These are phyloP conservation scores for Ligdia adustata DNA, from an alignment of 2,888 invertebrate species.

Conservation along the genomic window DNA sequence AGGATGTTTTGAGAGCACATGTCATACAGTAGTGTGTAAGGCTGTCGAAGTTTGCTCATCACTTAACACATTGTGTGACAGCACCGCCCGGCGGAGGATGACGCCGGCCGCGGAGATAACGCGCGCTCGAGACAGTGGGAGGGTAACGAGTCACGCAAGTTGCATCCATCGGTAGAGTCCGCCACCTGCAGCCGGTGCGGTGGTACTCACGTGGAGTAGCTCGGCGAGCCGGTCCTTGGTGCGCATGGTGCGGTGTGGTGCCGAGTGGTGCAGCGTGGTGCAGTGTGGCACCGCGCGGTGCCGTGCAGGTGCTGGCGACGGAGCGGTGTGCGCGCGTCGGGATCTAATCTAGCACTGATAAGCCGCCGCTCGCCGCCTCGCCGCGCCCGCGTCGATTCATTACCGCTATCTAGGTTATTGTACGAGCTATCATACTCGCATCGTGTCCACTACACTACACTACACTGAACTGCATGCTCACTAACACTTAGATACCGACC, in stretches of 20 bases:
- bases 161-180: not conserved
- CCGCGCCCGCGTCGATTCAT: constrained; percentile 12
- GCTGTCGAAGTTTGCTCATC: constrained; percentile 30
- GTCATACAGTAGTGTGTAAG: not conserved
- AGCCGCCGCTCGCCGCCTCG: constrained; percentile 12
- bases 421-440: constrained; percentile 6
- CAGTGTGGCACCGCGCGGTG: too few species aligned
- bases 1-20: too few species aligned
- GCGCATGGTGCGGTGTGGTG: constrained; percentile 59
- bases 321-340: constrained; percentile 55
- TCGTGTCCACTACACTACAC: not conserved
- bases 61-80: constrained; percentile 21
- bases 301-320: constrained; percentile 21
- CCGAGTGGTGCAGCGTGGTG: too few species aligned
- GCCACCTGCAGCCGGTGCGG: constrained; percentile 1
- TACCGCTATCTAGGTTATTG: constrained; percentile 18
- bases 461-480: too few species aligned
- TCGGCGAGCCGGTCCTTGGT: constrained; percentile 74
- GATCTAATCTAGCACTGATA: constrained; percentile 65
- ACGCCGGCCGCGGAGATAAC: not conserved
- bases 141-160: not conserved
- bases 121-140: not conserved
- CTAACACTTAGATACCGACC: too few species aligned
- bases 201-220: constrained; percentile 63
- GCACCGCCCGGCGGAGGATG: constrained; percentile 10